phyloP scores from a whole-genome alignment of 2,888 invertebrate genomes.

The Drosophila mercatorum region DNA sequence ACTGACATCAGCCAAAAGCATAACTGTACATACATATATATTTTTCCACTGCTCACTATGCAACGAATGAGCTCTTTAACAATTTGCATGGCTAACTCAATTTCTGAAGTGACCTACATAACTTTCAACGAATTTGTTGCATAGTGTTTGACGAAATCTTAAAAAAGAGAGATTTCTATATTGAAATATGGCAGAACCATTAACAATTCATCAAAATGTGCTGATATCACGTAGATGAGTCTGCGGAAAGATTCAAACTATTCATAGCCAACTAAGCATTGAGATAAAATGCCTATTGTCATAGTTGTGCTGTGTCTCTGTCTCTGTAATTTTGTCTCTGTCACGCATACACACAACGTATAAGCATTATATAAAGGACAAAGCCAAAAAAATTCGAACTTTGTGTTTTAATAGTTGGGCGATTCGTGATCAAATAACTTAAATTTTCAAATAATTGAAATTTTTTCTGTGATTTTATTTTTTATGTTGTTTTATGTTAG shows the following conservation, averaged over 20 bases:
- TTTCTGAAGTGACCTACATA: slow-evolving; percentile 20
- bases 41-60: slow-evolving; percentile 48
- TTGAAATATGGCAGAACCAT: slow-evolving; percentile 9
- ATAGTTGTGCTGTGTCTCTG: slow-evolving; percentile 26
- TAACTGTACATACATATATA: slow-evolving; percentile 42
- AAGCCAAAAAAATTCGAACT: slow-evolving; percentile 35
- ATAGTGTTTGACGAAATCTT: slow-evolving; percentile 19
- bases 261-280: slow-evolving; percentile 30
- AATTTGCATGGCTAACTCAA: slow-evolving; percentile 27
- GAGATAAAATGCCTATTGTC: slow-evolving; percentile 51
- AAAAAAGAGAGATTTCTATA: background rate
- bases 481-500: too few species aligned
- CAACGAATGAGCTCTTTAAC: slow-evolving; percentile 18
- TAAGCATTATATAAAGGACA: slow-evolving; percentile 52
- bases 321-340: slow-evolving; percentile 4
- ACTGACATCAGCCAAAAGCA: slow-evolving; percentile 5
- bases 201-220: slow-evolving; percentile 22
- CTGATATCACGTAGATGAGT: slow-evolving; percentile 40
- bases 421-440: background rate
- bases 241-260: slow-evolving; percentile 25
- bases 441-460: background rate
- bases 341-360: slow-evolving; percentile 8
- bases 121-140: slow-evolving; percentile 24
- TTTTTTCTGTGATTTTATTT: too few species aligned
- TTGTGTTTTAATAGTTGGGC: slow-evolving; percentile 32